Evolutionary conservation across 2,113 vertebrate species (phyloP).

Genomic region (Formicarius rufipectus): DNA sequence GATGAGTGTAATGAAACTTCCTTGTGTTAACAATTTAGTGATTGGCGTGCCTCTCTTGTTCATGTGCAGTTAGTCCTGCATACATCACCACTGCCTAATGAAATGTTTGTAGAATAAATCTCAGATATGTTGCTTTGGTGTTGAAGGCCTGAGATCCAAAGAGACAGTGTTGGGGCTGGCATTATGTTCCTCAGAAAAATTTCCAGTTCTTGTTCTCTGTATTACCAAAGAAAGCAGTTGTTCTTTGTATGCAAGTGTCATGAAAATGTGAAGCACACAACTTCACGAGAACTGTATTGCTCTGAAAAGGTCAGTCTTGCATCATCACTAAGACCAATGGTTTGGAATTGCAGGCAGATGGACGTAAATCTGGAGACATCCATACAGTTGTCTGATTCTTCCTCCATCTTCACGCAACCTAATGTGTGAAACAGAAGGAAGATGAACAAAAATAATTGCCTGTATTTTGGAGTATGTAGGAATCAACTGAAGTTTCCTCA

Average conservation of each 20-base stretch:
- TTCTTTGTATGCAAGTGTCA: background rate
- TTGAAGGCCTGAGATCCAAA: background rate
- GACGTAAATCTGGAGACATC: background rate
- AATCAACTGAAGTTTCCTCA: background rate
- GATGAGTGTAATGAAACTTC: background rate
- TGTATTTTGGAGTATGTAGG: background rate
- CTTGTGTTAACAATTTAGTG: background rate
- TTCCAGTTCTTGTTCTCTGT: background rate
- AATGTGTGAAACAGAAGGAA: background rate
- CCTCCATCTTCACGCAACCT: background rate
- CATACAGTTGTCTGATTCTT: background rate
- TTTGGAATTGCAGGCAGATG: background rate
- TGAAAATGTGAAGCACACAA: background rate
- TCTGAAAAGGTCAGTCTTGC: background rate
- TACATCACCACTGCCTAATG: background rate
- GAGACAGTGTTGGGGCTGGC: background rate
- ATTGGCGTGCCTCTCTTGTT: background rate
- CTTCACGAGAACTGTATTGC: background rate
- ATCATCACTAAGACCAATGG: background rate
- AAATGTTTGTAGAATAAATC: slow-evolving; percentile 2
- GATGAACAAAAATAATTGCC: background rate
- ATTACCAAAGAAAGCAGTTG: background rate
- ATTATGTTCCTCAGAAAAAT: background rate
- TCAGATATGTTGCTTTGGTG: background rate
- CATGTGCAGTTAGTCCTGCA: background rate